A percentile compares a stretch with the other conserved stretches of the same genome.
Conservation (phyloP, 2,797 vertebrate species). For the Cossypha heuglini region DNA sequence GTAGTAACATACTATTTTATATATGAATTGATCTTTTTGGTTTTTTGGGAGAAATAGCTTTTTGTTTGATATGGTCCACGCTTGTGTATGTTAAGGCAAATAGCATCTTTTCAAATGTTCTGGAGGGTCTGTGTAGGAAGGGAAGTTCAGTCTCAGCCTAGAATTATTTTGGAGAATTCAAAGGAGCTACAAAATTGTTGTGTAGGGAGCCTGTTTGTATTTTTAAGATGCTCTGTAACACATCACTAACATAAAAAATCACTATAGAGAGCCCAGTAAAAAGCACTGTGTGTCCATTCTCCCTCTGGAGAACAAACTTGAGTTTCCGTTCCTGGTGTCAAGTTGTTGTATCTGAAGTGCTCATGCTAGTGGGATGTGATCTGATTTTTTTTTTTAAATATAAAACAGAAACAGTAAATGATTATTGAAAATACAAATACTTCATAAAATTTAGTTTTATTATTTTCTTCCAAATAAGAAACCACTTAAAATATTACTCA, state of each 20-base stretch:
- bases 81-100: background rate
- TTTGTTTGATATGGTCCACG: background rate
- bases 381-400: background rate
- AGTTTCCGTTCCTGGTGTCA: background rate
- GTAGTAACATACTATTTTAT: background rate
- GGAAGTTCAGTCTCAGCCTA: background rate
- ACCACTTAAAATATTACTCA: background rate
- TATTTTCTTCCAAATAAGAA: background rate
- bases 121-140: background rate
- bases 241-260: background rate
- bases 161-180: background rate
- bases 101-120: background rate
- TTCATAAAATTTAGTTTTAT: background rate
- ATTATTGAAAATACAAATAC: background rate
- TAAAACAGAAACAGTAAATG: background rate
- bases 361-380: background rate
- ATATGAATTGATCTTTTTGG: background rate
- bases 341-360: background rate
- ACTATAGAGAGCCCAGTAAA: background rate
- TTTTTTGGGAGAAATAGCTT: background rate
- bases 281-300: background rate
- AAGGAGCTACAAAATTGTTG: background rate
- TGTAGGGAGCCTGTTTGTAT: background rate
- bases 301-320: background rate
- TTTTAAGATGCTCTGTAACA: background rate